phyloP scores from a whole-genome alignment of 2,797 vertebrate species.

The Acestrorhynchus altus region DNA sequence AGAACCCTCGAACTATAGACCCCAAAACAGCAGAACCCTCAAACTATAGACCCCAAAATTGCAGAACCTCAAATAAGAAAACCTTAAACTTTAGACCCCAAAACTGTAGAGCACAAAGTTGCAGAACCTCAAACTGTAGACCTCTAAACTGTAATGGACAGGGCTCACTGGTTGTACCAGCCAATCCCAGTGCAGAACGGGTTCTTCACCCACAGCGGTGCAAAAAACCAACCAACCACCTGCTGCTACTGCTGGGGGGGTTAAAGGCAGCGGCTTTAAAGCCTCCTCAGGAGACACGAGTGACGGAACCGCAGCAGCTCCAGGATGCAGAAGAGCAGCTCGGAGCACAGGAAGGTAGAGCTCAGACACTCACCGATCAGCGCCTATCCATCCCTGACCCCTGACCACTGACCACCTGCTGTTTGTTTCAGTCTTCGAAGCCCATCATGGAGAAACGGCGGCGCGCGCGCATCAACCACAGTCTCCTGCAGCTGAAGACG shows the following conservation, averaged over 20 bases:
- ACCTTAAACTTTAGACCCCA: no score
- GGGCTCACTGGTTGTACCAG: background rate
- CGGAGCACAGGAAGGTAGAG: background rate
- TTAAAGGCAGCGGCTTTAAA: no score
- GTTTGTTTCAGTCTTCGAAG: constrained; percentile 82
- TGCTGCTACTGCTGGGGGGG: no score
- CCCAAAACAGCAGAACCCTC: no score
- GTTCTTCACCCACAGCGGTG: background rate
- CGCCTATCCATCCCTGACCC: no score
- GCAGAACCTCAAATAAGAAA: no score
- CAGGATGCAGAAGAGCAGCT: background rate
- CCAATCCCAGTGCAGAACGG: background rate
- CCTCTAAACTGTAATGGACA: background rate
- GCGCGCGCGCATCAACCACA: constrained; percentile 89
- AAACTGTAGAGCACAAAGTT: no score
- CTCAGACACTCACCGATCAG: background rate
- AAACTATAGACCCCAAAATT: no score
- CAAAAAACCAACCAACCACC: background rate
- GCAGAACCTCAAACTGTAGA: no score
- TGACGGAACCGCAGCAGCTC: background rate
- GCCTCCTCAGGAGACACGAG: background rate
- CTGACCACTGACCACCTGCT: background rate
- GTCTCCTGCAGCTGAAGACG: constrained; percentile 87
- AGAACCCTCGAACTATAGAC: no score
- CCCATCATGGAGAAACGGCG: constrained; percentile 91